Percentiles rank a stretch among this genome's conserved stretches.
phyloP scores from a whole-genome alignment of 1,140 invertebrate species.

The Drosophila sturtevanti region DNA sequence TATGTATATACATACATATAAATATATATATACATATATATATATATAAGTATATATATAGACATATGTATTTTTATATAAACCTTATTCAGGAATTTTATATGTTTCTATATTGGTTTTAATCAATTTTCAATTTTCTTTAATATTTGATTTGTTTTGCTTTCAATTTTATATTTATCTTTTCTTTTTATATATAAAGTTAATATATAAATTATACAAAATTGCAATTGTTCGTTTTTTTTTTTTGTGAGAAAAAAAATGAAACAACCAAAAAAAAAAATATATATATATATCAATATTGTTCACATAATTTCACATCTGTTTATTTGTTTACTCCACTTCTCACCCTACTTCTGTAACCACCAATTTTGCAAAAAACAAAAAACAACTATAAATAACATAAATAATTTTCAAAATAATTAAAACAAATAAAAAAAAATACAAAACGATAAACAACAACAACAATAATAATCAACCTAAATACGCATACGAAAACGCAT shows the following conservation, averaged over 20 bases:
- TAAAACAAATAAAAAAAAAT: too few species aligned
- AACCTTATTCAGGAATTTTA: constrained; percentile 36
- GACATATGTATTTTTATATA: too few species aligned
- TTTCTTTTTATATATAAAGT: constrained; percentile 41
- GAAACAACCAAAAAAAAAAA: constrained; percentile 36
- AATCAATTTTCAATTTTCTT: constrained; percentile 22
- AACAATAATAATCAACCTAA: constrained; percentile 53
- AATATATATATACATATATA: neutral
- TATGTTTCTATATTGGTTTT: constrained; percentile 25
- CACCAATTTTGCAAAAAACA: constrained; percentile 74
- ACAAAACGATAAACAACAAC: too few species aligned
- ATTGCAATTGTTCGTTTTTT: constrained; percentile 34
- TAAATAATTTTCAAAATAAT: constrained; percentile 21
- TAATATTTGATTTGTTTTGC: constrained; percentile 5
- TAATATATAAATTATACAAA: constrained; percentile 29
- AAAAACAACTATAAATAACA: constrained; percentile 50
- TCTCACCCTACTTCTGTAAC: constrained; percentile 81
- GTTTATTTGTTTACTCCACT: constrained; percentile 83
- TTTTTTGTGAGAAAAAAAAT: constrained; percentile 22
- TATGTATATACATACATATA: neutral
- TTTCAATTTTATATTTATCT: constrained; percentile 44
- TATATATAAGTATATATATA: neutral
- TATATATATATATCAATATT: constrained; percentile 55
- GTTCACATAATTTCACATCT: constrained; percentile 82
- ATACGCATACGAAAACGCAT: constrained; percentile 64